Conservation (phyloP, 2,888 invertebrate genomes). For the Athetis lepigone region DNA sequence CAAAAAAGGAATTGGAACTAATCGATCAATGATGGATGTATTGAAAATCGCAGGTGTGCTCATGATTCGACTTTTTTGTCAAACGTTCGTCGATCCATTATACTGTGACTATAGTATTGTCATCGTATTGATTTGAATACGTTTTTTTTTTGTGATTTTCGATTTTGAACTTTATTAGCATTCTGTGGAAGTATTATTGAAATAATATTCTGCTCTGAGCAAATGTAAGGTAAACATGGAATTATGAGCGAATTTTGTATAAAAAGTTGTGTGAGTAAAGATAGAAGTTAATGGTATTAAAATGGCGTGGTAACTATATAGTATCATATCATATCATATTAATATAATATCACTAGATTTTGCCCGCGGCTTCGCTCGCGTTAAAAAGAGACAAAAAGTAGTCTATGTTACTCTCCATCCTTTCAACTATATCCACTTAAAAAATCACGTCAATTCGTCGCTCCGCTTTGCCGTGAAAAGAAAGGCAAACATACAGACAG, state of each 20-base stretch:
- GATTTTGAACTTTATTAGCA: constrained; percentile 36
- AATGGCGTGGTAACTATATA: constrained; percentile 8
- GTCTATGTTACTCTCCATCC: no score
- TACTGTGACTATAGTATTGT: constrained; percentile 71
- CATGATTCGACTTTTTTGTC: constrained; percentile 84
- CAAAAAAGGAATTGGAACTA: constrained; percentile 71
- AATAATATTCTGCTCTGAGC: neutral
- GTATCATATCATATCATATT: no score
- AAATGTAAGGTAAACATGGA: neutral
- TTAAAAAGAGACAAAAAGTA: no score
- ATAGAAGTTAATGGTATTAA: constrained; percentile 14
- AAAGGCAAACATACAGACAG: no score
- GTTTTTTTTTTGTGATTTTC: constrained; percentile 23
- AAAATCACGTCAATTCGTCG: no score
- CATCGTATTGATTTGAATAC: constrained; percentile 65
- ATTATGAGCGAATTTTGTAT: constrained; percentile 1
- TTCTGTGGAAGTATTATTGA: no score
- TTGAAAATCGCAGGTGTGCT: constrained; percentile 88
- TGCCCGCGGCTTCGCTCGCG: no score
- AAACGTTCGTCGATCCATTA: constrained; percentile 70
- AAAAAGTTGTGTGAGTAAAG: neutral
- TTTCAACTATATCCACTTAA: no score
- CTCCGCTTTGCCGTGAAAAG: no score
- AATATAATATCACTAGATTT: no score
- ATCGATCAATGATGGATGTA: constrained; percentile 85